These are phyloP conservation scores for Melanotaenia duboulayi DNA, from an alignment of 2,113 vertebrate genomes.

Conservation along the genomic window DNA sequence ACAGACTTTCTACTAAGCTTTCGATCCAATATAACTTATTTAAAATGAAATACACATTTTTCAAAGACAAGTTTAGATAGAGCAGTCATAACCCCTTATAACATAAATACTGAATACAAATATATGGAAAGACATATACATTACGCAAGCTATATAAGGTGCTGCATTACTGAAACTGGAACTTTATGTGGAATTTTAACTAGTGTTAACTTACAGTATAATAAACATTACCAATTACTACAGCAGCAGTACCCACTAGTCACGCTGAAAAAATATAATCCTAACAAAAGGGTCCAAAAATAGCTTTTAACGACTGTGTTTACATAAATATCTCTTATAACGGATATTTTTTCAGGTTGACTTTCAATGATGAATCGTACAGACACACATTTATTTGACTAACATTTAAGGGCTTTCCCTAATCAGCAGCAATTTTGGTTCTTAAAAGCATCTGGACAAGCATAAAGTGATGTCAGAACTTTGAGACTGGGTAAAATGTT, in stretches of 20 bases:
- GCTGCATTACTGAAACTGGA: too few relatives aligned
- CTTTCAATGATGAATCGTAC: not conserved
- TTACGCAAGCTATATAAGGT: not conserved
- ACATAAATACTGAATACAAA: not conserved
- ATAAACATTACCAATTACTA: too few relatives aligned
- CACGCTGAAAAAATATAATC: too few relatives aligned
- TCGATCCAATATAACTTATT: slow-evolving; percentile 5
- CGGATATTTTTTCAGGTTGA: not conserved
- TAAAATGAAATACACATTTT: slow-evolving; percentile 5
- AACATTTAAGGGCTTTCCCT: not conserved
- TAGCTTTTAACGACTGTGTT: not conserved
- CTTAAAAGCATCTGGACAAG: too few relatives aligned
- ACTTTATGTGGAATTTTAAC: not conserved
- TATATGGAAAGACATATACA: not conserved
- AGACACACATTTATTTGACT: not conserved
- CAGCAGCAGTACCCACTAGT: too few relatives aligned
- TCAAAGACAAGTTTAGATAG: not conserved
- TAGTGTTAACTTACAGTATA: not conserved
- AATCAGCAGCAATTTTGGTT: too few relatives aligned
- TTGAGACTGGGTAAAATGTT: too few relatives aligned
- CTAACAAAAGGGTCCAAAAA: not conserved
- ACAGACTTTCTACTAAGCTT: slow-evolving; percentile 29
- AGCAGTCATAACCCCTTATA: not conserved
- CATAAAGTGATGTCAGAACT: too few relatives aligned
- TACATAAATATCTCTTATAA: not conserved